These are phyloP conservation scores for Aethes cnicana DNA, from an alignment of 2,888 invertebrate species.

Conservation along the genomic window DNA sequence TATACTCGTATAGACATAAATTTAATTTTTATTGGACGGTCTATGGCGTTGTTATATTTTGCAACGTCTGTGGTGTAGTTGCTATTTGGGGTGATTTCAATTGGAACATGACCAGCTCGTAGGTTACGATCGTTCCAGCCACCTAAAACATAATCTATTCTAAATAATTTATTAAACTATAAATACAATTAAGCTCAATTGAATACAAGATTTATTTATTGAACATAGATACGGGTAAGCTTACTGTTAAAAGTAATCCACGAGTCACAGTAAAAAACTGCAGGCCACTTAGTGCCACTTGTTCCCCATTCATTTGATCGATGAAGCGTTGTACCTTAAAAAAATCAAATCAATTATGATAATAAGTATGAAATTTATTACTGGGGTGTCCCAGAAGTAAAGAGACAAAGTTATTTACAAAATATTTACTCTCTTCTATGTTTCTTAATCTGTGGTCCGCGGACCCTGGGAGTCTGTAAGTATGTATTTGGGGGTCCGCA, in stretches of 20 bases:
- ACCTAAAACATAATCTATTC: conserved; percentile 46
- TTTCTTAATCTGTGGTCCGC: neutral
- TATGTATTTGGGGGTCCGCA: too few relatives aligned
- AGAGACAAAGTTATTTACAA: neutral
- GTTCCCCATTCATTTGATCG: conserved; percentile 84
- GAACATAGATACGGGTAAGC: too few relatives aligned
- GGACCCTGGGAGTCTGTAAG: too few relatives aligned
- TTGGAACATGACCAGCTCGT: conserved; percentile 80
- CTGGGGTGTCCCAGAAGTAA: neutral
- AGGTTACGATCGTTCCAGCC: conserved; percentile 73
- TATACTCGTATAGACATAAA: too few relatives aligned
- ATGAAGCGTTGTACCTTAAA: conserved; percentile 84
- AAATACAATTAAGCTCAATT: too few relatives aligned
- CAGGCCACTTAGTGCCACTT: conserved; percentile 79
- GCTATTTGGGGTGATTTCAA: conserved; percentile 54
- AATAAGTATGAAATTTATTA: too few relatives aligned
- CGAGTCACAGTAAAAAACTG: conserved; percentile 79
- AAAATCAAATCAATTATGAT: neutral
- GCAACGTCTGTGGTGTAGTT: conserved; percentile 21
- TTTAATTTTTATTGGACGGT: neutral
- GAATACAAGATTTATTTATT: too few relatives aligned
- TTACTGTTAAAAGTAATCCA: conserved; percentile 20
- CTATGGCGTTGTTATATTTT: neutral
- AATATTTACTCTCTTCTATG: neutral
- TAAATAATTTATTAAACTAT: too few relatives aligned